Evolutionary conservation across 2,797 vertebrate genomes (phyloP).

Genomic region (Bufotes viridis): DNA sequence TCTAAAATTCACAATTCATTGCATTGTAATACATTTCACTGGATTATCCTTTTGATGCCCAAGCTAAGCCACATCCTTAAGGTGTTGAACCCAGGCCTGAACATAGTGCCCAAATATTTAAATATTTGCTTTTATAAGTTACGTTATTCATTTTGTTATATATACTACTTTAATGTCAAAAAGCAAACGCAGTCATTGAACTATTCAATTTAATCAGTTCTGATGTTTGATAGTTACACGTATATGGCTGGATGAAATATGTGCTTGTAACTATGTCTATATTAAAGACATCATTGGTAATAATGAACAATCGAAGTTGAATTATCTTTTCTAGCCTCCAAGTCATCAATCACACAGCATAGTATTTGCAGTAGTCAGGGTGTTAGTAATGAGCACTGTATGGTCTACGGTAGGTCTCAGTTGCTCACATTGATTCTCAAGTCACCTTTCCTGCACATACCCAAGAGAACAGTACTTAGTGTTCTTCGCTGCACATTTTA

Average conservation of each 20-base stretch:
- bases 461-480: constrained; percentile 74
- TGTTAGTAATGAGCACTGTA: constrained; percentile 63
- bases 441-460: constrained; percentile 77
- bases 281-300: constrained; percentile 71
- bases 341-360: constrained; percentile 83
- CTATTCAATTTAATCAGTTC: background rate
- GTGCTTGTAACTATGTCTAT: constrained; percentile 60
- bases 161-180: background rate
- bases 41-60: no score
- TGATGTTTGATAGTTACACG: constrained; percentile 6
- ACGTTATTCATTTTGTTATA: constrained; percentile 10
- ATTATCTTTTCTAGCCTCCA: constrained; percentile 82
- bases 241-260: constrained; percentile 11
- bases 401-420: background rate
- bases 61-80: no score
- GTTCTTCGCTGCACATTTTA: constrained; percentile 82
- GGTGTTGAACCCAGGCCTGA: no score
- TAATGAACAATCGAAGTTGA: constrained; percentile 78
- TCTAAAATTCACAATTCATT: no score
- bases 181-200: background rate
- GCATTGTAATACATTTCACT: no score
- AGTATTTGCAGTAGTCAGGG: constrained; percentile 69
- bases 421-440: constrained; percentile 71
- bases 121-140: background rate
- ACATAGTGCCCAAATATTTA: no score